A percentile compares a stretch with the other conserved stretches of the same genome.
phyloP scores from a whole-genome alignment of 2,888 invertebrate species.

The Cremastinae sp. region DNA sequence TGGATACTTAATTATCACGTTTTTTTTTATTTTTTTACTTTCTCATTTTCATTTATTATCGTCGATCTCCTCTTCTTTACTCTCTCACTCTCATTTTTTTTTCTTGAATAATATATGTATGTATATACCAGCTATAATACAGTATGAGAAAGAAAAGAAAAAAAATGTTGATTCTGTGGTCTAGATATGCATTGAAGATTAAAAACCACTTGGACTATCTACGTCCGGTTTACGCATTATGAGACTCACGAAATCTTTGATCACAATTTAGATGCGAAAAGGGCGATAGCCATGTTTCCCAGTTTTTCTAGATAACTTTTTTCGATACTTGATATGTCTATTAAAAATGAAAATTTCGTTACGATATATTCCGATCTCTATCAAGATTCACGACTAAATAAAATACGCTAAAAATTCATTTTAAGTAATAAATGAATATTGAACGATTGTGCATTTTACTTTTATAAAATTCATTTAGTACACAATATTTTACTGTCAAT shows the following conservation, averaged over 20 bases:
- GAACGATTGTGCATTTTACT: too few species aligned
- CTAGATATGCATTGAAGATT: not conserved
- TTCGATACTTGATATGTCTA: not conserved
- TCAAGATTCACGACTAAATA: not conserved
- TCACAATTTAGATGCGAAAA: constrained; percentile 50
- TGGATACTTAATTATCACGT: constrained; percentile 71
- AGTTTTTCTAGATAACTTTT: constrained; percentile 17
- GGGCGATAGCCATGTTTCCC: constrained; percentile 17
- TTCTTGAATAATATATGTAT: too few species aligned
- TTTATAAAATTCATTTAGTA: too few species aligned
- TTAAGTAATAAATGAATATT: too few species aligned
- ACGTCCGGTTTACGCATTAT: constrained; percentile 48
- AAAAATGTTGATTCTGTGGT: constrained; percentile 2
- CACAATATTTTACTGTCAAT: too few species aligned
- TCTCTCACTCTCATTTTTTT: too few species aligned
- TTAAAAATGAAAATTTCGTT: constrained; percentile 19
- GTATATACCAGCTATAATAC: too few species aligned
- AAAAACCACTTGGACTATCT: constrained; percentile 7
- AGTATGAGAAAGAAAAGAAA: constrained; percentile 8
- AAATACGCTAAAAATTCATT: not conserved
- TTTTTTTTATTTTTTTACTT: constrained; percentile 17
- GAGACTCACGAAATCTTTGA: constrained; percentile 41
- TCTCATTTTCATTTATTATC: constrained; percentile 13
- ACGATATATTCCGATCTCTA: constrained; percentile 6
- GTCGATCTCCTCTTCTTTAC: not conserved